These are phyloP conservation scores for Sciaenops ocellatus DNA, from an alignment of 2,797 vertebrate genomes.

Conservation along the genomic window DNA sequence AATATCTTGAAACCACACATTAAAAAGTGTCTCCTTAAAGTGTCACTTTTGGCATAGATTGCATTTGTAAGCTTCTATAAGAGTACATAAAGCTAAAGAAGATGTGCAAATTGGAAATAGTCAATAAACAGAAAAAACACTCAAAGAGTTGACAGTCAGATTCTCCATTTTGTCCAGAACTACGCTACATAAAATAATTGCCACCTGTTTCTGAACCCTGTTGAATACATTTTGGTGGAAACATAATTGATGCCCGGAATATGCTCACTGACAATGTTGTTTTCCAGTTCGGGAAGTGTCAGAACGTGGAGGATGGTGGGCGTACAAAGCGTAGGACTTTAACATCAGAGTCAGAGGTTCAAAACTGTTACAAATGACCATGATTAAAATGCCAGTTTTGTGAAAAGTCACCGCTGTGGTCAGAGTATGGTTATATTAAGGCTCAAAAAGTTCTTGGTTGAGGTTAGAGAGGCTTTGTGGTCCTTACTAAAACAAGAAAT, in stretches of 20 bases:
- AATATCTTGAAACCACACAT: not conserved
- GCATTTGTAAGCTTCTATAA: conserved; percentile 1
- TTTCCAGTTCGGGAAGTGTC: not conserved
- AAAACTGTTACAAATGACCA: not conserved
- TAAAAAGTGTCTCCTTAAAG: not conserved
- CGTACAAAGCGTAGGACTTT: not conserved
- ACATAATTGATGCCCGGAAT: not conserved
- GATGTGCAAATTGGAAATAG: not conserved
- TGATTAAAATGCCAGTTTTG: not conserved
- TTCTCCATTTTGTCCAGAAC: not conserved
- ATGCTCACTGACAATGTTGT: not conserved
- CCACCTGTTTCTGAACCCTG: conserved; percentile 1
- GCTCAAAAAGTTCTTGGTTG: not conserved
- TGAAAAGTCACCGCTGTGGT: not conserved
- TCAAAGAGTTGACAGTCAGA: not conserved
- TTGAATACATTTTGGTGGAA: not conserved
- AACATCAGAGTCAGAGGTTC: not conserved
- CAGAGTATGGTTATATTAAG: not conserved
- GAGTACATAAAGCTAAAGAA: not conserved
- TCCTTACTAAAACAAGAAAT: too few species aligned
- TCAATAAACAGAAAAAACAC: not conserved
- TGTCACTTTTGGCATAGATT: not conserved
- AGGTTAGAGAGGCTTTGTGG: not conserved
- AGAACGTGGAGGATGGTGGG: not conserved
- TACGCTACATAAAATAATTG: not conserved